Percentiles rank a stretch among this genome's conserved stretches.
Conservation (phyloP, 2,113 vertebrate species). For the Anolis sagrei region DNA sequence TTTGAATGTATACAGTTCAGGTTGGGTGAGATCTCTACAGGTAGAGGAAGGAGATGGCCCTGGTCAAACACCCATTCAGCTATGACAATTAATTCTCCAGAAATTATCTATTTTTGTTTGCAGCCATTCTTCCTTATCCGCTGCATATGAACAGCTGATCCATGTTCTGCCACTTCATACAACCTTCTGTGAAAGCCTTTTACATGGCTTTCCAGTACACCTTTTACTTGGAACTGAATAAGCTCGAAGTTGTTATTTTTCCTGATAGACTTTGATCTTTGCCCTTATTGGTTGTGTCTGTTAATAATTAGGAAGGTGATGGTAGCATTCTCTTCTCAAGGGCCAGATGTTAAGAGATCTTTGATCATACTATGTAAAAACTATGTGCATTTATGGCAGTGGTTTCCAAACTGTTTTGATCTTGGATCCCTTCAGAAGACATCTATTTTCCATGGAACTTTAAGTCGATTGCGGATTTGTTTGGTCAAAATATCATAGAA, state of each 20-base stretch:
- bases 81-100: neutral
- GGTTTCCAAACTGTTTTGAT: too few species aligned
- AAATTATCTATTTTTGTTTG: neutral
- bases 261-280: neutral
- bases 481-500: too few species aligned
- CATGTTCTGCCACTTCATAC: neutral
- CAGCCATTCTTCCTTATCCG: neutral
- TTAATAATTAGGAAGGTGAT: constrained; percentile 4
- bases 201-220: neutral
- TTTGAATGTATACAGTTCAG: neutral
- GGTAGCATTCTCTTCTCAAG: neutral
- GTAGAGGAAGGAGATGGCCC: too few species aligned
- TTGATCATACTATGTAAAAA: neutral
- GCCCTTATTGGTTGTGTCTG: neutral
- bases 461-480: too few species aligned
- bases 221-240: neutral
- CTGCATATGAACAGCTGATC: neutral
- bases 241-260: neutral
- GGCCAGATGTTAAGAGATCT: too few species aligned
- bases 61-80: neutral
- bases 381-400: too few species aligned
- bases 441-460: neutral
- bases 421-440: neutral
- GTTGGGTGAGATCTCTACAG: neutral
- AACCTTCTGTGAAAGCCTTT: neutral